Conservation (phyloP, 1,140 invertebrate species). For the Cecropterus lyciades region DNA sequence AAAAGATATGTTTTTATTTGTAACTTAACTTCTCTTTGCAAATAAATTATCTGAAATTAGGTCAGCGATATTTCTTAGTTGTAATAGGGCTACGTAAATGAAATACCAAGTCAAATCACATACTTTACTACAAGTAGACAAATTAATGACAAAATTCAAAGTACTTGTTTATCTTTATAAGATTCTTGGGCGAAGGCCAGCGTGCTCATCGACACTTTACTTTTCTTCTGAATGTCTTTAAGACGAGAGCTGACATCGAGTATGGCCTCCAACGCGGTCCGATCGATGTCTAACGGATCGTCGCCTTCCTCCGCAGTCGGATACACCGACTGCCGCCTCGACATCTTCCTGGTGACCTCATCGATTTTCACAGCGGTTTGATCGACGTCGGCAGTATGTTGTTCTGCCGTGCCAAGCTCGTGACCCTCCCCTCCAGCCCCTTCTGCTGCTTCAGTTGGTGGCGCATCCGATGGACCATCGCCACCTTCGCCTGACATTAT, state of each 20-base stretch:
- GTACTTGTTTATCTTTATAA: constrained; percentile 81
- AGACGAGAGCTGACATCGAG: constrained; percentile 69
- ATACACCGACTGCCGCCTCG: constrained; percentile 43
- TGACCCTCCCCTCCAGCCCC: constrained; percentile 17
- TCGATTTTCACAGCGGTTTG: constrained; percentile 54
- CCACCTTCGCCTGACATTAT: constrained; percentile 51
- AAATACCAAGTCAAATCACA: constrained; percentile 23
- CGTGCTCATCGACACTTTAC: constrained; percentile 71
- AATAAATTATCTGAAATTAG: too few species aligned
- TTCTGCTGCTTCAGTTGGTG: constrained; percentile 36
- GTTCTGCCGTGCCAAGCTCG: constrained; percentile 26
- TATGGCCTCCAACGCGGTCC: constrained; percentile 73
- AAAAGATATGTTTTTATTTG: constrained; percentile 32
- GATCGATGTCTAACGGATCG: constrained; percentile 59
- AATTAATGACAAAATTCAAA: constrained; percentile 43
- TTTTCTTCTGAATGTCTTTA: constrained; percentile 70
- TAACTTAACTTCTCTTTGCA: too few species aligned
- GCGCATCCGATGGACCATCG: constrained; percentile 37
- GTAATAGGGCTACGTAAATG: constrained; percentile 2
- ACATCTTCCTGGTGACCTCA: constrained; percentile 47
- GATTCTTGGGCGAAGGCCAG: constrained; percentile 68
- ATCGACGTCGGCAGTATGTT: constrained; percentile 48
- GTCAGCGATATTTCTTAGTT: too few species aligned
- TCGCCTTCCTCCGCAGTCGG: constrained; percentile 34
- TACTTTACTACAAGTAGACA: constrained; percentile 22